Base-by-base conservation (phyloP, 2,888 invertebrate species). In the Unio pictorum region DNA sequence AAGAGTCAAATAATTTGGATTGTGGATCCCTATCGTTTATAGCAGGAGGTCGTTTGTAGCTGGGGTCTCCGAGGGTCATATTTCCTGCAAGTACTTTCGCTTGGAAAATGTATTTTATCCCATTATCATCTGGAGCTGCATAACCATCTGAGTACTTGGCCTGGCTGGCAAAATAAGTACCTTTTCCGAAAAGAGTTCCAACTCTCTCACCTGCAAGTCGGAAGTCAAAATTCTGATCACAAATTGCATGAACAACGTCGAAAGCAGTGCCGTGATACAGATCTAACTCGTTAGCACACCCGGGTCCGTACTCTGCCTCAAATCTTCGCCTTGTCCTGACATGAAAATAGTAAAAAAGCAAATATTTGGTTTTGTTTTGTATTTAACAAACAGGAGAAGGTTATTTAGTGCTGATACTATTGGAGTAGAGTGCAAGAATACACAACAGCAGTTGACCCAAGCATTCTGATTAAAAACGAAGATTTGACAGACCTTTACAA, bases 41-140 rank as follows among this genome's bases (percentile, higher is more conserved):
- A 8, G 76, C 71, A 5, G 87, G 87, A 0, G 87, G 87, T 34
- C 84, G 76, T 28, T 78, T 73, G 70, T 78, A 78, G 3, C 70
- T 71, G 8, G 70, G 65, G 8, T 79, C 69, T 1, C 87, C 87
- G 7, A 72, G 68, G 5, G 83, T 77, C 65, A 68, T 79, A 28
- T 80, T 79, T 1, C 87, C 87, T 0, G 81, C 82, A 34, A 86
- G 68, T 0, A 87, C 86, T 55, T 83, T 80, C 4, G 82, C 83
- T 54, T 85, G 63, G 64, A 86, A 86, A 82, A 87, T 81, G 64
- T 64, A 81, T 59, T 78, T 81, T 58, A 76, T 73, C 15, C 71
- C 65, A 0, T 76, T 70, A 8, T 66, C 62, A 67, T 81, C 81
- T 17, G 77, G 68, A 23, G 67, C 64, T 5, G 81, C 70, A 66